Evolutionary conservation across 1,140 invertebrate species (phyloP).

Genomic region (Aporrectodea caliginosa): DNA sequence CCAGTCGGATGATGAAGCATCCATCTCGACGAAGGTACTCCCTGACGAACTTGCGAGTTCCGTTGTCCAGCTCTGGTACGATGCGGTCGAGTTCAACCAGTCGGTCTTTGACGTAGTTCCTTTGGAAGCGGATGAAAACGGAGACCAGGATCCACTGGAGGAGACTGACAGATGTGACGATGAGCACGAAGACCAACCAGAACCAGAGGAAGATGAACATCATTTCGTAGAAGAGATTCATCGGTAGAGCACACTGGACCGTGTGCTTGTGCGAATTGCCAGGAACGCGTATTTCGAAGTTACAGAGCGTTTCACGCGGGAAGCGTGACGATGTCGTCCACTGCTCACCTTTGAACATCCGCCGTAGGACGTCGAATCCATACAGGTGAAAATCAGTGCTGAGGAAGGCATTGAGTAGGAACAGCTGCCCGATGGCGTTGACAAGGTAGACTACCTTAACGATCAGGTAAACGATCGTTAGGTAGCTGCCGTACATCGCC

Average conservation of each 20-base stretch:
- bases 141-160: background rate
- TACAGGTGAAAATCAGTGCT: conserved; percentile 57
- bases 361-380: conserved; percentile 57
- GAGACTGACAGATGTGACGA: background rate
- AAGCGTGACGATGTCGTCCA: conserved; percentile 27
- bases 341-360: conserved; percentile 36
- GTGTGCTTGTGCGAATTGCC: conserved; percentile 47
- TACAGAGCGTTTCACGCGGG: conserved; percentile 14
- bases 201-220: conserved; percentile 55
- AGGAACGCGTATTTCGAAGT: conserved; percentile 7
- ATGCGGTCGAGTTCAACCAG: background rate
- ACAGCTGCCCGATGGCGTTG: conserved; percentile 59
- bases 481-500: conserved; percentile 55
- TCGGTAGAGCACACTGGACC: conserved; percentile 59
- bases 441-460: conserved; percentile 59
- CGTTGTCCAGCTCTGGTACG: background rate
- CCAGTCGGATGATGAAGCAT: conserved; percentile 20
- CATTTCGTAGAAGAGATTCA: conserved; percentile 61
- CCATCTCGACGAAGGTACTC: conserved; percentile 22
- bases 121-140: background rate
- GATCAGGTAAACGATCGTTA: conserved; percentile 57
- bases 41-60: background rate
- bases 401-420: conserved; percentile 59
- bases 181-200: conserved; percentile 40
- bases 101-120: background rate